Evolutionary conservation across 92 coral and sea anemone species (phyloP), one percentile per base, ranked within the genome.

Genomic region (Porites lobata): DNA sequence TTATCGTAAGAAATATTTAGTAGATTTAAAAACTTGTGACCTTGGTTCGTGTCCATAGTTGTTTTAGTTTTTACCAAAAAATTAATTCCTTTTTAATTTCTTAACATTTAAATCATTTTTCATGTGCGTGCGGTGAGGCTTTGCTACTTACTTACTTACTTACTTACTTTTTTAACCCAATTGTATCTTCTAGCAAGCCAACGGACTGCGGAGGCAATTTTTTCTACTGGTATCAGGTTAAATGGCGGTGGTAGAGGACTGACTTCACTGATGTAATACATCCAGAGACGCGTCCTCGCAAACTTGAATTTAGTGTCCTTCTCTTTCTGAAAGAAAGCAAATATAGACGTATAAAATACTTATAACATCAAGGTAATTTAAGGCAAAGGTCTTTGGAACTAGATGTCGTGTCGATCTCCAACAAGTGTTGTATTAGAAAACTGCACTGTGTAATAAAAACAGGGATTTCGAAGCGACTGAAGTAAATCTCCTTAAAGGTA

Each of bases 251-350:
- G 90, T 50, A 89, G 14, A 8, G 85, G 86, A 64, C 98, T 89
- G 32, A 92, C 94, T 21, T 91, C 92, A 20, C 92, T 90, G 65
- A 96, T 94, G 74, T 90, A 96, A 89, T 96, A 95, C 93, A 96
- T 86, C 92, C 97, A 93, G 22, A 96, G 84, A 14, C 89, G 98
- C 68, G 96, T 96, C 21, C 99, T 87, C 15, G 89, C 91, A 69
- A 96, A 96, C 83, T 94, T 96, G 79, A 94, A 96, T 32, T 88
- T 90, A 7, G 93, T 81, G 38, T 94, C 96, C 54, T 89, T 92
- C 68, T 96, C 94, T 51, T 88, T 86, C 99, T 94, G 78, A 53
- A 26, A 51, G 75, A 59, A 13, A 52, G 54, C 47, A 38, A 81
- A 68, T 22, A 77, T 20, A 81, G 50, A 47, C 12, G 75, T 1